phyloP scores from a whole-genome alignment of 2,888 invertebrate species.

The Tridacna crocea region DNA sequence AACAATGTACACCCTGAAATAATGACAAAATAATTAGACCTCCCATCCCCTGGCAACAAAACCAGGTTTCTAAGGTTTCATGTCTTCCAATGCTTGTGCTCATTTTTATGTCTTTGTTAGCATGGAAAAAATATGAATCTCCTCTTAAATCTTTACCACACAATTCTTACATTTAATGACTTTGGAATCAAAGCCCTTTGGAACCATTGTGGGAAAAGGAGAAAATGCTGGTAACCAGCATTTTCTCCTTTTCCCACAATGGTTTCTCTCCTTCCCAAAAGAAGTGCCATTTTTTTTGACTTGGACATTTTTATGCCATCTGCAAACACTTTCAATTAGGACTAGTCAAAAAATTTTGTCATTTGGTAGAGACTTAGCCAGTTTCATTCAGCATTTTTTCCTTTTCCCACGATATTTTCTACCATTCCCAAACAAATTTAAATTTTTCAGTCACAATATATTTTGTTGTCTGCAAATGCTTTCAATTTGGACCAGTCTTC shows the following conservation, averaged over 20 bases:
- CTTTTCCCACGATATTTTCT: neutral
- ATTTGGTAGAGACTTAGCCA: too few relatives aligned
- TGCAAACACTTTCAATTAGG: too few relatives aligned
- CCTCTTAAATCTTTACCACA: too few relatives aligned
- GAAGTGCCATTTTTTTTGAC: too few relatives aligned
- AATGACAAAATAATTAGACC: constrained; percentile 23
- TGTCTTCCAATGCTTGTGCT: neutral
- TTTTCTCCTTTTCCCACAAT: constrained; percentile 2
- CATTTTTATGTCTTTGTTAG: constrained; percentile 26
- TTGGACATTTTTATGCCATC: neutral
- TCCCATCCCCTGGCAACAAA: constrained; percentile 24
- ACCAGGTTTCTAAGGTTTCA: constrained; percentile 24
- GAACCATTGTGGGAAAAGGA: neutral
- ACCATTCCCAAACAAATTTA: too few relatives aligned
- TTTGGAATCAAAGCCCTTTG: too few relatives aligned
- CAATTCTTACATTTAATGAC: too few relatives aligned
- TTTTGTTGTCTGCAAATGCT: too few relatives aligned
- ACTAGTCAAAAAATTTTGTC: too few relatives aligned
- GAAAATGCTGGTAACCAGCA: neutral
- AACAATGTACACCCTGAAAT: neutral
- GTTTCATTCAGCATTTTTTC: neutral
- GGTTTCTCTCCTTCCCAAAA: neutral
- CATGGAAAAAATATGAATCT: constrained; percentile 11
- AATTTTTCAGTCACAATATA: too few relatives aligned
- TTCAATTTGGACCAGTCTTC: too few relatives aligned